Conservation (phyloP, 53 echinoderm and acorn worm species). For the Arbacia lixula region DNA sequence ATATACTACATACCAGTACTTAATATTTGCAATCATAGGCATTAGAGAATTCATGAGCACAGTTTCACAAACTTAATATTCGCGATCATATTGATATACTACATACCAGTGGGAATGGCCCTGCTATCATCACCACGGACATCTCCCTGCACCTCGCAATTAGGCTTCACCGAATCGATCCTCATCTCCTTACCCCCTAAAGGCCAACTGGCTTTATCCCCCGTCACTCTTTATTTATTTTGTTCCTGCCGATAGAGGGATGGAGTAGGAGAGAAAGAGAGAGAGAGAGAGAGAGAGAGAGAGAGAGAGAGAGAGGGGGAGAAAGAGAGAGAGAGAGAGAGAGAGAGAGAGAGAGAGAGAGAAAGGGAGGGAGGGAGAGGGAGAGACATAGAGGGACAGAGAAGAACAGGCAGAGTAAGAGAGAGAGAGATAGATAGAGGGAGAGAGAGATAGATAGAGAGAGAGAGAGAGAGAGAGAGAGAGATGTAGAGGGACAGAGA, state of each 20-base stretch:
- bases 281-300: not conserved
- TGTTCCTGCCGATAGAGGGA: slow-evolving; percentile 18
- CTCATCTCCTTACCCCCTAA: slow-evolving; percentile 9
- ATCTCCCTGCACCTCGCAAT: slow-evolving; percentile 10
- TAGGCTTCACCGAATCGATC: not conserved
- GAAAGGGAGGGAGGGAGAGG: not conserved
- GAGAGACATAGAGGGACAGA: too few species aligned
- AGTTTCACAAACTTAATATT: too few species aligned
- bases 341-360: not conserved
- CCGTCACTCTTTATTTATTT: slow-evolving; percentile 28
- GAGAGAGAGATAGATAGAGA: not conserved
- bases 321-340: not conserved
- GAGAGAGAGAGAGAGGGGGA: not conserved
- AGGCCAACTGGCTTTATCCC: slow-evolving; percentile 11
- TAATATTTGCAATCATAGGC: too few species aligned
- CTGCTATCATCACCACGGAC: slow-evolving; percentile 4
- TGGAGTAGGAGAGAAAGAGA: slow-evolving; percentile 5
- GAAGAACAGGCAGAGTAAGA: too few species aligned
- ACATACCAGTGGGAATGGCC: not conserved
- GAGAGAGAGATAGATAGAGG: not conserved
- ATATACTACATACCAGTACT: too few species aligned
- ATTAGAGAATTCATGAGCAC: too few species aligned
- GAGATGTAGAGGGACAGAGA: too few species aligned
- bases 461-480: not conserved
- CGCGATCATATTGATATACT: too few species aligned